Percentiles rank a stretch among this genome's conserved stretches.
Conservation (phyloP, 1,140 invertebrate genomes). For the Pachypeltis micranthus region DNA sequence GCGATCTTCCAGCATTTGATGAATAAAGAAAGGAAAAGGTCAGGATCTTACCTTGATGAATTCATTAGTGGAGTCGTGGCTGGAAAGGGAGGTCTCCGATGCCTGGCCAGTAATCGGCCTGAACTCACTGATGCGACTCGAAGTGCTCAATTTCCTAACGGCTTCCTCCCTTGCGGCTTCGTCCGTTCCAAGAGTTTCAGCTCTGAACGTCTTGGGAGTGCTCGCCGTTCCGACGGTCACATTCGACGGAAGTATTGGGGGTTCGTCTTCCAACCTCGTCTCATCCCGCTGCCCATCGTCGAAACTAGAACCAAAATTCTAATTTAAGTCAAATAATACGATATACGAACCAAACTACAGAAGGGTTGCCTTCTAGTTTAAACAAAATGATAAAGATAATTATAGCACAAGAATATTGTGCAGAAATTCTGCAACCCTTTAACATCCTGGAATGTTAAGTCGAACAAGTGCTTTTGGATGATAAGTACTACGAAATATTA, state of each 20-base stretch:
- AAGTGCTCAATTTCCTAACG: slow-evolving; percentile 23
- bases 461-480: too few relatives aligned
- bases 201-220: slow-evolving; percentile 30
- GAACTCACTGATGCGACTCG: slow-evolving; percentile 24
- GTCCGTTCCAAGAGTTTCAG: slow-evolving; percentile 27
- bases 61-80: slow-evolving; percentile 16
- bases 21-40: neutral
- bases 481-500: too few relatives aligned
- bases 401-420: too few relatives aligned
- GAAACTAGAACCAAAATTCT: too few relatives aligned
- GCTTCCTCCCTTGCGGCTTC: slow-evolving; percentile 19
- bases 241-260: neutral
- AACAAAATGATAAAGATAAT: too few relatives aligned
- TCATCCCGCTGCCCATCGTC: neutral
- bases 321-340: too few relatives aligned
- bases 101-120: slow-evolving; percentile 26
- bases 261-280: neutral
- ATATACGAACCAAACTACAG: too few relatives aligned
- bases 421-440: too few relatives aligned
- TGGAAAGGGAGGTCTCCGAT: slow-evolving; percentile 14
- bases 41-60: slow-evolving; percentile 16
- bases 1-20: neutral
- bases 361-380: too few relatives aligned
- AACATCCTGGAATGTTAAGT: too few relatives aligned
- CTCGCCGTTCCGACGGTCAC: neutral